Conservation (phyloP, 2,113 vertebrate species). For the Anser cygnoides region DNA sequence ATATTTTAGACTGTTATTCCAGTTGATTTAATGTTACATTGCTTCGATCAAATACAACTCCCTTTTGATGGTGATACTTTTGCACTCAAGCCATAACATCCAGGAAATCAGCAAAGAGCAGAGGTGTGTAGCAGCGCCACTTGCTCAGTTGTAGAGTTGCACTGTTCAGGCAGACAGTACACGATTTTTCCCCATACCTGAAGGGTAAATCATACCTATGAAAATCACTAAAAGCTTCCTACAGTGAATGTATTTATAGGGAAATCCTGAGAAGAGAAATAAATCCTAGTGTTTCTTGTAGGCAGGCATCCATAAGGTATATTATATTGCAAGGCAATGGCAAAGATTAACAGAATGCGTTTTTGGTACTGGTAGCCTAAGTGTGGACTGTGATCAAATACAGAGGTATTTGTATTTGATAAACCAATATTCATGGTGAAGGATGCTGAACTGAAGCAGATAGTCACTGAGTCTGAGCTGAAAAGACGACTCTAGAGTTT, state of each 20-base stretch:
- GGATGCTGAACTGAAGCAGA: not conserved
- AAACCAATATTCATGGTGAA: not conserved
- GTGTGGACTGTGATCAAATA: not conserved
- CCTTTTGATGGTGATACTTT: not conserved
- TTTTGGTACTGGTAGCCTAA: not conserved
- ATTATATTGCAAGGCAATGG: not conserved
- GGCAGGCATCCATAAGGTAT: not conserved
- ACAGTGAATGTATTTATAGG: not conserved
- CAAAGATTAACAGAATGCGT: not conserved
- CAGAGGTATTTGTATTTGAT: not conserved
- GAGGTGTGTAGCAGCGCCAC: not conserved
- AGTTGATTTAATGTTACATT: not conserved
- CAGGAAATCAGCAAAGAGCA: not conserved
- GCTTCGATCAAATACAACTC: not conserved
- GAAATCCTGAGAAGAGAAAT: not conserved
- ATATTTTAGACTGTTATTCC: not conserved
- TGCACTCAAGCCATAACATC: not conserved
- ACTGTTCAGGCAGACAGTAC: not conserved
- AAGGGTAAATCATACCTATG: not conserved
- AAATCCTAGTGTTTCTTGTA: not conserved
- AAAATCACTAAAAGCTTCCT: not conserved
- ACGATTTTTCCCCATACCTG: not conserved
- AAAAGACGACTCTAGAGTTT: not conserved
- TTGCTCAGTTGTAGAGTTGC: not conserved
- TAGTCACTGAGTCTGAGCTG: not conserved